A percentile compares a stretch with the other conserved stretches of the same genome.
These are phyloP conservation scores for Lordiphosa clarofinis DNA, from an alignment of 1,140 invertebrate species.

Conservation along the genomic window DNA sequence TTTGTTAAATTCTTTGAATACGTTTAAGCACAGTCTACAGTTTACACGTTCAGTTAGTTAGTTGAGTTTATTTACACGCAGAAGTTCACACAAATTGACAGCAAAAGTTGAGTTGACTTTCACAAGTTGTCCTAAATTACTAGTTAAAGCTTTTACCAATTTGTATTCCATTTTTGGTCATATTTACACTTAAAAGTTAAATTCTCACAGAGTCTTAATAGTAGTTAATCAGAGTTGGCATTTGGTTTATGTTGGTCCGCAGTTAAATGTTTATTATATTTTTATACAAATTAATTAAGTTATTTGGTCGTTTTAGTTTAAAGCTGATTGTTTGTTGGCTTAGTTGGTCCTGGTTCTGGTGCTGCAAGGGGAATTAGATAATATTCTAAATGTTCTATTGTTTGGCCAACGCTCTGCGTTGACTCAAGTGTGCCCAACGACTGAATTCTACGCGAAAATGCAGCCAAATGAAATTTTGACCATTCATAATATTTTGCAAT, in stretches of 20 bases:
- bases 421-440: constrained; percentile 58
- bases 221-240: constrained; percentile 7
- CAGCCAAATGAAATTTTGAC: constrained; percentile 59
- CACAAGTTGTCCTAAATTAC: constrained; percentile 17
- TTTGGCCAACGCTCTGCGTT: constrained; percentile 13
- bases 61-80: constrained; percentile 5
- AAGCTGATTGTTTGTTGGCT: constrained; percentile 36
- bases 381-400: constrained; percentile 4
- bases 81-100: constrained; percentile 42
- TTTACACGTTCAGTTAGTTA: constrained; percentile 63
- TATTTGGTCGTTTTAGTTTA: constrained; percentile 38
- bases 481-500: constrained; percentile 50
- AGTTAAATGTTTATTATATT: constrained; percentile 13
- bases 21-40: constrained; percentile 64
- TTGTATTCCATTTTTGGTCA: constrained; percentile 14
- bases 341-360: constrained; percentile 5
- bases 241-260: constrained; percentile 30
- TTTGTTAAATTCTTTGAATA: constrained; percentile 20
- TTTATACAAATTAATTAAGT: constrained; percentile 19
- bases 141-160: constrained; percentile 75
- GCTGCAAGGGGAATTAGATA: constrained; percentile 36
- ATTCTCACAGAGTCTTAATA: constrained; percentile 24
- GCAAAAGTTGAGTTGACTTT: constrained; percentile 26
- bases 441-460: constrained; percentile 17
- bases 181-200: constrained; percentile 57